Conservation (phyloP, 2,113 vertebrate species). For the Halichoerus grypus region DNA sequence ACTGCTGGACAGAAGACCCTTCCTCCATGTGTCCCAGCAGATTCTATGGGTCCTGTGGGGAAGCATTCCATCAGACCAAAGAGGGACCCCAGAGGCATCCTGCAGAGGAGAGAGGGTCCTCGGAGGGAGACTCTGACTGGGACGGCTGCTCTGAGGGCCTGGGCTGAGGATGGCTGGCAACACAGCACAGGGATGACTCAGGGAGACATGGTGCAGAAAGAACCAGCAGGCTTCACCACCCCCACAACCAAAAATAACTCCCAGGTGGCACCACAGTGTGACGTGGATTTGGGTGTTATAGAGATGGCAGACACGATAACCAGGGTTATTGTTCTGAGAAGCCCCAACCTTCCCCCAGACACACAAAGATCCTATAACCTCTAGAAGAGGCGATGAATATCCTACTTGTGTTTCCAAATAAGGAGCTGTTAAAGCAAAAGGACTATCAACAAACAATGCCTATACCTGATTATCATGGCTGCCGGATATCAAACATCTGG, state of each 20-base stretch:
- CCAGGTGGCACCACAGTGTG: neutral
- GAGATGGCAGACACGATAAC: neutral
- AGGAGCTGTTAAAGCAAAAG: neutral
- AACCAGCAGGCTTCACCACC: neutral
- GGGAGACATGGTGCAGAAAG: neutral
- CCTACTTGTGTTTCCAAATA: neutral
- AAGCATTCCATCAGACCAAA: neutral
- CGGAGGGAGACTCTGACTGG: neutral
- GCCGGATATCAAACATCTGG: neutral
- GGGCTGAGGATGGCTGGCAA: neutral
- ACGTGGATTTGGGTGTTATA: neutral
- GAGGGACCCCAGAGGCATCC: neutral
- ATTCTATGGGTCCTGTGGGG: neutral
- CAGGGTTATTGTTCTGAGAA: neutral
- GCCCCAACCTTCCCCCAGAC: neutral
- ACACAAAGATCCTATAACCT: neutral
- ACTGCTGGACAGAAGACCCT: neutral
- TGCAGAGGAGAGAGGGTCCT: neutral
- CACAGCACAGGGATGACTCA: neutral
- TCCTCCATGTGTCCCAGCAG: neutral
- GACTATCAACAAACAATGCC: neutral
- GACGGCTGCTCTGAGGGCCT: neutral
- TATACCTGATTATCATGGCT: neutral
- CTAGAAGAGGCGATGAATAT: neutral
- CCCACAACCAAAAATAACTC: conserved; percentile 28